Evolutionary conservation across 2,797 vertebrate genomes (phyloP), one percentile per base, ranked within the genome.

Genomic region (Psittacula derbiana): DNA sequence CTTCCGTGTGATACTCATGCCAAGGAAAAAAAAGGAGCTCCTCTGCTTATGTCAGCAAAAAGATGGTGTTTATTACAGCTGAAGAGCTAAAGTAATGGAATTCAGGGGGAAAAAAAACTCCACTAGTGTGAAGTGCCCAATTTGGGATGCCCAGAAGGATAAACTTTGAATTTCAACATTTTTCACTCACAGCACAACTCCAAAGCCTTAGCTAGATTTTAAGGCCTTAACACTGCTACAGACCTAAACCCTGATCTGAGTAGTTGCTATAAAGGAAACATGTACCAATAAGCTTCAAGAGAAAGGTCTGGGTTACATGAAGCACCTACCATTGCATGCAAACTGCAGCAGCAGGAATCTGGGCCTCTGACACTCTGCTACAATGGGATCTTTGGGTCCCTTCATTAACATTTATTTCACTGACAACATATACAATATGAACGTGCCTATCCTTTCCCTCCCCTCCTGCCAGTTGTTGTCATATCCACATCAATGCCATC

Each of bases 61-160:
- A 2, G 6, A 21, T 0, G 0, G 8, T 14, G 21, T 28, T 65
- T 75, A 20, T 24, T 62, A 53, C 50, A 66, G 5, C 0, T 25
- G 11, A 65, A 84, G 65, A 75, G 27, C 11, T 80, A 24, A 70
- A 88, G 28, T 52, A 76, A 40, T 11, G 3, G 24, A 64, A 91
- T 58, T 73, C 1, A 12, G 5, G 30, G 28, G 31, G 31, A 73
- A 67, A 74, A 27, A 64, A 0, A 28, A 24, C 23, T 65, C 47
- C 21, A 25, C 33, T 46, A 31, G 20, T 4, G 11, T n/a, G 31
- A 44, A 30, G 7, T 8, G 49, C 38, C 70, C 23, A 7, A n/a
- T 72, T 27, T 13, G 25, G 12, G 33, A 53, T 46, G 10, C 15
- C 31, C 46, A 82, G 21, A 74, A 80, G 58, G 31, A 38, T 20